Evolutionary conservation across 2,888 invertebrate species (phyloP), one percentile per base, ranked within the genome.

Genomic region (Biston stratarius): DNA sequence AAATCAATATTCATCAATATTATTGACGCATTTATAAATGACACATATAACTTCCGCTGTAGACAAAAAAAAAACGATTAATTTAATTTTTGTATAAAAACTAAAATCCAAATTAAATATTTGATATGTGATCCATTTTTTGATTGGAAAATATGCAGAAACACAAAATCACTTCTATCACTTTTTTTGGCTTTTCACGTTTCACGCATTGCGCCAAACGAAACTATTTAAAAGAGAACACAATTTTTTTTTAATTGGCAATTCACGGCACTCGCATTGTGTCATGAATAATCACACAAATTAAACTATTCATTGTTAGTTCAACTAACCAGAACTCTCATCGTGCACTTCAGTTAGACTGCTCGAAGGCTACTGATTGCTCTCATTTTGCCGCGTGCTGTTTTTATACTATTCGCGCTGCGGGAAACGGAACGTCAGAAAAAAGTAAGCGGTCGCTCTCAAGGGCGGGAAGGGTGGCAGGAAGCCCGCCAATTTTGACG

Each of bases 291-390:
- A 76, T 78, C 64, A 69, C 52, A 70, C 62, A 63, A 56, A 61
- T 64, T 68, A 52, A 61, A 45, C 40, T 59, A 53, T 57, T 52
- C 58, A 66, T 65, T 71, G 69, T 67, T 69, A 71, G 69, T 64
- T 61, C 69, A 85, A 91, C 94, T 89, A 82, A 93, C 91, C 91
- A 93, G 92, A 89, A 93, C 85, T 93, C 92, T 91, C 92, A 94
- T 93, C 91, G 80, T 92, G 93, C 91, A 93, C 91, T 94, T 94
- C 94, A 90, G 91, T 91, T 77, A 90, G 94, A 94, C 94, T 94
- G 93, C 94, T 80, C 91, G 91, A 89, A 86, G 87, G 92, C 94
- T 93, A 94, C 93, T 94, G 94, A 92, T 84, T 92, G 90, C 84
- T 89, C 86, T 88, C 86, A 84, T 87, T 91, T 85, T 82, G 90